phyloP scores from a whole-genome alignment of 2,888 invertebrate species.

The Agriopis marginaria region DNA sequence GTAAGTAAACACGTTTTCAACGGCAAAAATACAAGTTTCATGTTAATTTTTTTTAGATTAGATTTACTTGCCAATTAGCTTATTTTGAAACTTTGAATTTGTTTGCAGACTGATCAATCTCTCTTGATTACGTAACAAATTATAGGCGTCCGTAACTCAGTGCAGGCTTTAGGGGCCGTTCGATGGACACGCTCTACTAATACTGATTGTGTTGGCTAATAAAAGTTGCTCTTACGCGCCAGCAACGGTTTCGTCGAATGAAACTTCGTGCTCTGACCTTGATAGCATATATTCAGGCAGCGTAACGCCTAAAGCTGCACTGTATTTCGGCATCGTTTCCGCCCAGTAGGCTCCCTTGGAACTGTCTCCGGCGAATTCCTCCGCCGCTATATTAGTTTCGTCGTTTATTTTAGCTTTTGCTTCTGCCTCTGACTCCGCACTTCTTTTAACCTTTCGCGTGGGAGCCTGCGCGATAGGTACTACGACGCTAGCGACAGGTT shows the following conservation, averaged over 20 bases:
- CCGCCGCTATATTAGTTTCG: constrained; percentile 74
- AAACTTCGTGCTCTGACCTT: constrained; percentile 89
- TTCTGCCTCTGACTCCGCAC: constrained; percentile 68
- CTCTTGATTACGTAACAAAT: constrained; percentile 74
- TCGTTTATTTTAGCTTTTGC: constrained; percentile 66
- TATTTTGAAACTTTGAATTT: constrained; percentile 33
- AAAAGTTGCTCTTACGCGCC: constrained; percentile 72
- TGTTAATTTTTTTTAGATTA: constrained; percentile 1
- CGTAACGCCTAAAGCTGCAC: constrained; percentile 87
- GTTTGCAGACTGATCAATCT: constrained; percentile 70
- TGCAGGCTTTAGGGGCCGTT: constrained; percentile 71
- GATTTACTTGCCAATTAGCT: constrained; percentile 10
- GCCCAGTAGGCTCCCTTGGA: constrained; percentile 88
- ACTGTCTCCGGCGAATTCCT: constrained; percentile 83
- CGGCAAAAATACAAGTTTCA: neutral
- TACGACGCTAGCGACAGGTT: constrained; percentile 55
- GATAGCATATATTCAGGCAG: constrained; percentile 90
- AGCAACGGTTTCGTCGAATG: constrained; percentile 87
- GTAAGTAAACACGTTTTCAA: constrained; percentile 5
- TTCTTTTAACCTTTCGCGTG: constrained; percentile 68
- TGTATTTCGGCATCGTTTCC: constrained; percentile 89
- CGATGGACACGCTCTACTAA: constrained; percentile 82
- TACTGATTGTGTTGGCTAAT: constrained; percentile 71
- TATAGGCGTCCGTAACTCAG: constrained; percentile 62
- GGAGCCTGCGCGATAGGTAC: constrained; percentile 49